A percentile compares a stretch with the other conserved stretches of the same genome.
Evolutionary conservation across 2,888 invertebrate genomes (phyloP).

Genomic region (Aricia artaxerxes): DNA sequence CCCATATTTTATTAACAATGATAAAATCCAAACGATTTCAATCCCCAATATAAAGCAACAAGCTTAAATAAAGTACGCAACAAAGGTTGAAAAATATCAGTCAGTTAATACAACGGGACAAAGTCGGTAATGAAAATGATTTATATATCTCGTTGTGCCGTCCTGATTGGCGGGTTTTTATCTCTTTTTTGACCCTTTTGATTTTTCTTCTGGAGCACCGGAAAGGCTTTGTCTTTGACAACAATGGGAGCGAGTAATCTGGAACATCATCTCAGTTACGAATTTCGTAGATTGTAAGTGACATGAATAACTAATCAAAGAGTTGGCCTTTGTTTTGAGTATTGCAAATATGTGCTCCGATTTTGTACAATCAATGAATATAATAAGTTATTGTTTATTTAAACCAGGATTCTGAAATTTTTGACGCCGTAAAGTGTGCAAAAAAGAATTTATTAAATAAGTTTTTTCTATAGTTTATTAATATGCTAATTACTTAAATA

Average conservation of each 20-base stretch:
- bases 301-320: constrained; percentile 21
- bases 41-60: not conserved
- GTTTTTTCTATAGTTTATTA: too few species aligned
- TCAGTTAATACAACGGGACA: constrained; percentile 21
- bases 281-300: constrained; percentile 22
- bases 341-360: not conserved
- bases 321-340: not conserved
- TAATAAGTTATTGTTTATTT: too few species aligned
- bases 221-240: constrained; percentile 29
- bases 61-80: constrained; percentile 7
- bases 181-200: constrained; percentile 29
- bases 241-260: constrained; percentile 28
- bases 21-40: not conserved
- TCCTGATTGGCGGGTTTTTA: constrained; percentile 21
- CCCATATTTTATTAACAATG: not conserved
- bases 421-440: too few species aligned
- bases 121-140: constrained; percentile 29
- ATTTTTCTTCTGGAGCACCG: constrained; percentile 32
- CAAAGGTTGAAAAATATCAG: constrained; percentile 21
- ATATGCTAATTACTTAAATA: too few species aligned
- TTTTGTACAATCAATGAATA: not conserved
- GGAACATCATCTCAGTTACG: constrained; percentile 16
- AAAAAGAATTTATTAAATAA: too few species aligned
- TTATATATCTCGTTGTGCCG: constrained; percentile 27
- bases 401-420: too few species aligned